Conservation (phyloP, 2,113 vertebrate genomes). For the Bothrops jararaca region DNA sequence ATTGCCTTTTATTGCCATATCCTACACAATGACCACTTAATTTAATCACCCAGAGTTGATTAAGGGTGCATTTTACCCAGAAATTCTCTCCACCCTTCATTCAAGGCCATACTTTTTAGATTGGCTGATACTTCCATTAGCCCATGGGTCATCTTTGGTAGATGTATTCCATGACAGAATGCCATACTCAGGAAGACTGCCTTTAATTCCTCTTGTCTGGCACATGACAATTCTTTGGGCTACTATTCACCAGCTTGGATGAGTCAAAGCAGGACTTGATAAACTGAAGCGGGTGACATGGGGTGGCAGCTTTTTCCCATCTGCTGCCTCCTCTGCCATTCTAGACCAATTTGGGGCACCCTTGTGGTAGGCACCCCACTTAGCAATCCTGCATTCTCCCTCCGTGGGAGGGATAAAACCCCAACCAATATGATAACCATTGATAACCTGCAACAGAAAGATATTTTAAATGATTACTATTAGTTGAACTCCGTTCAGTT, state of each 20-base stretch:
- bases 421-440: not conserved
- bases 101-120: not conserved
- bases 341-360: not conserved
- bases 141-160: not conserved
- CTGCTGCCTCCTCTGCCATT: not conserved
- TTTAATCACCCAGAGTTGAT: not conserved
- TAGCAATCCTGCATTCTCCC: not conserved
- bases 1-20: not conserved
- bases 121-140: not conserved
- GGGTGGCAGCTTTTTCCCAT: not conserved
- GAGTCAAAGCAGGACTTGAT: not conserved
- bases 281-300: not conserved
- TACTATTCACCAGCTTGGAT: not conserved
- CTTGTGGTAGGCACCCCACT: not conserved
- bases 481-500: not conserved
- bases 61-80: not conserved
- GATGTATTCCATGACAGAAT: not conserved
- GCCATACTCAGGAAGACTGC: not conserved
- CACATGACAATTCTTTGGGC: not conserved
- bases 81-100: not conserved
- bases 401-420: not conserved
- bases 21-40: not conserved
- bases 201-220: not conserved
- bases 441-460: not conserved
- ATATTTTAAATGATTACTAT: not conserved